Base-by-base conservation (phyloP, 2,797 vertebrate species). In the Streptopelia turtur region DNA sequence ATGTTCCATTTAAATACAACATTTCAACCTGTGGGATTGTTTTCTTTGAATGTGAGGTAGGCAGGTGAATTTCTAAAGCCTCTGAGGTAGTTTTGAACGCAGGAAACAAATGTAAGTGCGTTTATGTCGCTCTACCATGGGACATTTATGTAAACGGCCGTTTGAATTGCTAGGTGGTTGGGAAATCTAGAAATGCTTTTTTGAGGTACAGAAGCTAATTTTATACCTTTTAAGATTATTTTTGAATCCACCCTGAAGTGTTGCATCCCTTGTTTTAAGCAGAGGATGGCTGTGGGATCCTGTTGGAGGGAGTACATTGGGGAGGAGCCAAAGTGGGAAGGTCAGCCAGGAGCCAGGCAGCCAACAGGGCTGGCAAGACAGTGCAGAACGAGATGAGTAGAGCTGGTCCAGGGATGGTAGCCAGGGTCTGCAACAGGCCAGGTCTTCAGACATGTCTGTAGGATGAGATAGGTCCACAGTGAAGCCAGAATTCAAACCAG, bases 81-180 rank as follows among this genome's bases (percentile, higher is more conserved):
- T 86, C 68, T 87, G 56, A 79, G 72, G 41, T n/a, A 53, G 61
- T 91, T 94, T 52, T 92, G 69, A 95, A 85, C 14, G 35, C 45
- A 83, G 74, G 15, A 71, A 90, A 39, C 55, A 90, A 66, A 33
- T 21, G 8, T 45, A 79, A 86, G 47, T 25, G 75, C 23, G 24
- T 94, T 94, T 89, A 35, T 93, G 66, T 92, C 78, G 55, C 3
- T 5, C 53, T 89, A 63, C 76, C 21, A 39, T 31, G 25, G 77
- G 56, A 77, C 78, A n/a, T 47, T 89, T 56, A 33, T 60, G 74
- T 77, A 87, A 95, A 93, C 1, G 28, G 49, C 16, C 1, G 1
- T 92, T 88, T 69, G 72, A 83, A 90, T 47, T 77, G 43, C 53
- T 49, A 43, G 47, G 35, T 56, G 35, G 45, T 92, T 84, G 76